Evolutionary conservation across 92 coral and sea anemone genomes (phyloP), one percentile per base, ranked within the genome.

Genomic region (Actinostola sp.): DNA sequence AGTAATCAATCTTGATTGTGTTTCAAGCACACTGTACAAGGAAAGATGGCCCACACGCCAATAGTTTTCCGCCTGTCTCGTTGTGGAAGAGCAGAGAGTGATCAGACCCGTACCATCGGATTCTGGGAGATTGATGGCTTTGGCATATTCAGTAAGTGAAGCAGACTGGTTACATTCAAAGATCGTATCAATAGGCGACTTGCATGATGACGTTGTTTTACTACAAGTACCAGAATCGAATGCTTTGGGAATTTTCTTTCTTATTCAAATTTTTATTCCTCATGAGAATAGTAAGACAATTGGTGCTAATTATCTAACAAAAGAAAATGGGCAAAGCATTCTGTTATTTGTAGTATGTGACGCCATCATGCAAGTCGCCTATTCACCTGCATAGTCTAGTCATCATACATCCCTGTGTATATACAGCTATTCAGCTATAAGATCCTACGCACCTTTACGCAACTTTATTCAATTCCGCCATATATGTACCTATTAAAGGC

Each of bases 111-210:
- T 11, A 61, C 89, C 31, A 83, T 66, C 49, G 96, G 96, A 55
- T 87, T 63, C 83, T 90, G 96, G 96, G 96, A 90, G 55, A 79
- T 89, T 11, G 82, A 83, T 45, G 96, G 92, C 26, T 90, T 63
- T 28, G 96, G 96, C 14, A 82, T 90, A 28, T 55, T 90, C 33
- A 81, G 96, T 90, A 83, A 51, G 79, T 57, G 45, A 7, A 39
- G 45, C 14, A 39, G 7, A 39, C 8, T 39, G 14, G 8, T 39
- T 7, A 39, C 45, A 39, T 14, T 39, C 7, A 39, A 14, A 7
- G 45, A 39, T 39, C 14, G 45, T 39, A 14, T 14, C 14, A 39
- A 39, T 14, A 39, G 14, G 14, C 7, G 14, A 39, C 7, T 14
- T 39, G 14, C 45, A 39, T 39, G 45, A 39, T 7, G 8, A 39